Base-by-base conservation (phyloP, 2,113 vertebrate genomes). In the Herpetotheres cachinnans region DNA sequence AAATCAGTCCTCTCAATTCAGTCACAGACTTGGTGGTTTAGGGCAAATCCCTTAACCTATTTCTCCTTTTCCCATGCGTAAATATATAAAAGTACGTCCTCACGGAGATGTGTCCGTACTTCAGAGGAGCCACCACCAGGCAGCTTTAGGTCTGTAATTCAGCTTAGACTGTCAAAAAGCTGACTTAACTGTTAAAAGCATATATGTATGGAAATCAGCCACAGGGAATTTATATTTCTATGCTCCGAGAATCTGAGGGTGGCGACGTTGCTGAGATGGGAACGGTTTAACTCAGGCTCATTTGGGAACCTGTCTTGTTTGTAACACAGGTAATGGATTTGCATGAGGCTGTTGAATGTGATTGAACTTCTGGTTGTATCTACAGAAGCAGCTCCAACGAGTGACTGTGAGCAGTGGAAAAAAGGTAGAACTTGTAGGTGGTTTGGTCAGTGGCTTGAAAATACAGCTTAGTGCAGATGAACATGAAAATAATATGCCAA, bases 91-190 rank as follows among this genome's bases (percentile, higher is more conserved):
- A 78, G 18, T 42, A 11, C 18, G 34, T 82, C 50, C 59, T 89
- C 47, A 2, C 0, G 0, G 69, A 18, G 7, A 52, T 32, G 34
- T 47, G 54, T 66, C 70, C 10, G 1, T 54, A 9, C 46, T 62
- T 59, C 17, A 44, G 49, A 82, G 71, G 71, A 78, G 42, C 55
- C 63, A 74, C 49, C 71, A 87, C 18, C 21, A 26, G 13, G 19
- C 55, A 42, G 24, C 27, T 86, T 59, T 74, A 34, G 50, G 47
- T 76, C 65, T 65, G 0, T 42, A 83, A 74, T 70, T 65, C 62
- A 63, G n/a, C 36, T 72, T 86, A 62, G 42, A 16, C 22, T 54
- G 36, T 79, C 36, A 52, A 62, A 76, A 47, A 0, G 0, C 36
- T 1, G 1, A 42, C 11, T 36, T 47, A 21, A 70, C 34, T 16